A percentile compares a stretch with the other conserved stretches of the same genome.
These are phyloP conservation scores for Macrophya annulata DNA, from an alignment of 2,888 invertebrate species.

Conservation along the genomic window DNA sequence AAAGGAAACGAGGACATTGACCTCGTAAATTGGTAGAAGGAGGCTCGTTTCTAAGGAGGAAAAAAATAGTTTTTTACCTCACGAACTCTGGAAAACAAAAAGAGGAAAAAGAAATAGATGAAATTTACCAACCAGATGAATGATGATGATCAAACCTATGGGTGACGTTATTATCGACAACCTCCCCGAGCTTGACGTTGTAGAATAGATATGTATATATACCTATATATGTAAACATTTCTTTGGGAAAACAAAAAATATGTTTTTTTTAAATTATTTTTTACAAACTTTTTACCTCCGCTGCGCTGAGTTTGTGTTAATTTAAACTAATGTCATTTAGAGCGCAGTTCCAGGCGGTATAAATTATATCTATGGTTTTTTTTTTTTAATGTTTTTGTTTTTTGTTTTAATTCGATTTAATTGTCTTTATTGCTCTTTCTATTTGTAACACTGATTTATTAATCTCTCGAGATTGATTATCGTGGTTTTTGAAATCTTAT, in stretches of 20 bases:
- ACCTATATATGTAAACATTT: constrained; percentile 57
- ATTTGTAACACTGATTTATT: not conserved
- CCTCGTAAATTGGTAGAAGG: constrained; percentile 36
- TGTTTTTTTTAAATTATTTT: constrained; percentile 62
- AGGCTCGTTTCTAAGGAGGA: not conserved
- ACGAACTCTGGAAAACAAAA: not conserved
- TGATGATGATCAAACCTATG: constrained; percentile 16
- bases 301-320: not conserved
- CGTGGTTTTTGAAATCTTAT: not conserved
- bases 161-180: constrained; percentile 41
- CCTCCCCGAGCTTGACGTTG: constrained; percentile 41
- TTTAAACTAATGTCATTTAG: not conserved
- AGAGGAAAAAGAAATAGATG: not conserved
- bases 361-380: not conserved
- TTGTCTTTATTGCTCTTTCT: not conserved
- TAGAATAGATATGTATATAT: not conserved
- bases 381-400: not conserved
- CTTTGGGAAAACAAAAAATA: constrained; percentile 69
- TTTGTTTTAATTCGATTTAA: not conserved
- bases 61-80: constrained; percentile 27
- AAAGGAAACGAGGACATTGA: constrained; percentile 35
- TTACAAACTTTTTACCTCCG: not conserved
- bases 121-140: constrained; percentile 8
- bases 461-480: not conserved
- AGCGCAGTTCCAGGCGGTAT: not conserved